Conservation (phyloP, 2,113 vertebrate genomes). For the Channa maculata region DNA sequence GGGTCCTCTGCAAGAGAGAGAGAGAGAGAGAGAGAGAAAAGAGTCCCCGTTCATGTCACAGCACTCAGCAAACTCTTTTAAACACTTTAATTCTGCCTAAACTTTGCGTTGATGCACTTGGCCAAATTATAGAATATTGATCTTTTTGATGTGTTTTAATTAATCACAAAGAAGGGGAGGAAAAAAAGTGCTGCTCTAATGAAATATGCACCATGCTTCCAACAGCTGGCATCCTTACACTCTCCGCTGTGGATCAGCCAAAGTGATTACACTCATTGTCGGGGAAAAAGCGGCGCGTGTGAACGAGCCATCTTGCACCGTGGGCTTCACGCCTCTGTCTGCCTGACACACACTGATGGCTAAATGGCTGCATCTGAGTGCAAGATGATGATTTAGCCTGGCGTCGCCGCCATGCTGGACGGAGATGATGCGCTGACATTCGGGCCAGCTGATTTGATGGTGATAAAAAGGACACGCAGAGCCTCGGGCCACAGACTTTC, state of each 20-base stretch:
- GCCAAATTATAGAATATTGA: conserved; percentile 68
- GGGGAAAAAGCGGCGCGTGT: not conserved
- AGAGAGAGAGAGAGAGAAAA: conserved; percentile 21
- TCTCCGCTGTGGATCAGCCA: conserved; percentile 47
- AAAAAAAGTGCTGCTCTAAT: conserved; percentile 50
- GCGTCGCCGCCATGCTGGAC: conserved; percentile 56
- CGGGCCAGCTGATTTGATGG: conserved; percentile 64
- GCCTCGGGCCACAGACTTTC: conserved; percentile 67
- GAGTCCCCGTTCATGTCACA: not conserved
- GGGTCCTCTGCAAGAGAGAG: conserved; percentile 88
- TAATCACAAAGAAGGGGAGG: conserved; percentile 51
- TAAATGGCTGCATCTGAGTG: conserved; percentile 66
- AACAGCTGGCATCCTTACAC: conserved; percentile 54
- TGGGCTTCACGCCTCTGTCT: conserved; percentile 50
- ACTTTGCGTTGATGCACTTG: conserved; percentile 28
- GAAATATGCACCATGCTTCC: conserved; percentile 49
- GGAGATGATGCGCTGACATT: conserved; percentile 71
- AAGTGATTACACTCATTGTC: conserved; percentile 47
- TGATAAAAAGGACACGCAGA: conserved; percentile 69
- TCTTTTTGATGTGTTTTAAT: conserved; percentile 70
- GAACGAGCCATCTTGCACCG: conserved; percentile 33
- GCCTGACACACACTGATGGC: conserved; percentile 66
- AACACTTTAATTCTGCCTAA: conserved; percentile 36
- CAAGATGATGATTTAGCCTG: conserved; percentile 68
- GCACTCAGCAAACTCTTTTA: conserved; percentile 37